Evolutionary conservation across 2,888 invertebrate species (phyloP).

Genomic region (Stenchaetothrips biformis): DNA sequence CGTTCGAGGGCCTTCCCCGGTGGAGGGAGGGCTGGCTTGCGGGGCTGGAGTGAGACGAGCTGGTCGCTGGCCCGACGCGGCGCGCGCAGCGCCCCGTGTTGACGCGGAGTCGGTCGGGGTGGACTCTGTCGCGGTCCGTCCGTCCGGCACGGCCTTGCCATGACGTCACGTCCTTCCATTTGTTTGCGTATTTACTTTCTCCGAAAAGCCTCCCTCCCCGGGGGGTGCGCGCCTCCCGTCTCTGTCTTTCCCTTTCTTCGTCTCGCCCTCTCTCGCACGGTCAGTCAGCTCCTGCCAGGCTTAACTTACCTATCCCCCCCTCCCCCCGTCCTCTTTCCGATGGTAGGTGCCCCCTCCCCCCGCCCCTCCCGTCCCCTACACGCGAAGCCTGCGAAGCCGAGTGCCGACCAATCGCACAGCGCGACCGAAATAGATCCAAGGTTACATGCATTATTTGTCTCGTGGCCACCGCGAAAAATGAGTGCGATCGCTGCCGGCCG

Average conservation of each 20-base stretch:
- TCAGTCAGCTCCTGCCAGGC: neutral
- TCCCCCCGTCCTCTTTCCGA: neutral
- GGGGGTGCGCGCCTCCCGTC: neutral
- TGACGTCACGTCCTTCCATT: conserved; percentile 15
- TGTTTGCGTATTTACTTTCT: conserved; percentile 23
- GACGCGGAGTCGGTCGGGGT: neutral
- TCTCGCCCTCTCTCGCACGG: neutral
- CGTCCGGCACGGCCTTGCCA: neutral
- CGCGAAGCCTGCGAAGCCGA: conserved; percentile 20
- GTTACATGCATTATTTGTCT: conserved; percentile 25
- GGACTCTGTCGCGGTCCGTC: too few species aligned
- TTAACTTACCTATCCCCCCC: neutral
- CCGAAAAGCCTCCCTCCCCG: neutral
- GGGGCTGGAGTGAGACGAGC: neutral
- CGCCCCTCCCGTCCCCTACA: neutral
- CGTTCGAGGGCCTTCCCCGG: too few species aligned
- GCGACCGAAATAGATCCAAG: conserved; percentile 16
- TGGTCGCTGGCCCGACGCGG: neutral
- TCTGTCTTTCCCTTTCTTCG: neutral
- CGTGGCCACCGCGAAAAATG: conserved; percentile 17
- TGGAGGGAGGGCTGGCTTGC: neutral
- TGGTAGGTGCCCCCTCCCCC: neutral
- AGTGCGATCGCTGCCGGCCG: neutral
- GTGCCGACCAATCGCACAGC: conserved; percentile 20
- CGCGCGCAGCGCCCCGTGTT: neutral